Evolutionary conservation across 2,113 vertebrate species (phyloP), one percentile per base, ranked within the genome.

Genomic region (Montifringilla adamsi): DNA sequence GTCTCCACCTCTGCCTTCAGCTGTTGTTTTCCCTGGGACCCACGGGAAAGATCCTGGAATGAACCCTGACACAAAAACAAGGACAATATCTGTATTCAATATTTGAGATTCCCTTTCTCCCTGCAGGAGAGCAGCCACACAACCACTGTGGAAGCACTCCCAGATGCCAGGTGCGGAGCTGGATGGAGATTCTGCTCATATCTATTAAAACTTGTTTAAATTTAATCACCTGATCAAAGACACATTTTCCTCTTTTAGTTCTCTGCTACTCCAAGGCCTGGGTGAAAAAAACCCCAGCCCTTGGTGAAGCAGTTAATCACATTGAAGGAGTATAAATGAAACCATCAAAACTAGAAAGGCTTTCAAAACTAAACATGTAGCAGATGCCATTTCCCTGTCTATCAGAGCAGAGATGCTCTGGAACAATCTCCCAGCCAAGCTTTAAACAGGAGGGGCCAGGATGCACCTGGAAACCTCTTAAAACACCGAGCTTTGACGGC

Each of bases 271-370:
- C 93, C 75, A 96, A 89, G 76, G 76, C 62, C 58, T 87, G 52
- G 46, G 15, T 14, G 17, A 69, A 37, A 47, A 66, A 47, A 50
- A 0, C 2, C 76, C 73, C 81, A 70, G 28, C 39, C 43, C 47
- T 46, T 46, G 66, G 31, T 59, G 35, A 91, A 75, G 62, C 55
- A 81, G 78, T 93, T 94, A 93, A 93, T 97, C 85, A 89, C 20
- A 47, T 24, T 21, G 87, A 94, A 6, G 17, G 90, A 93, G 46
- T 75, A 86, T 49, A 60, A 95, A 90, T 66, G 27, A 73, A 97
- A 94, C 3, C 2, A 89, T 92, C 46, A 91, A 87, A 97, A 97
- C 81, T 39, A 96, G 95, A 93, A 90, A 89, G 46, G 19, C 16
- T 47, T 75, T 68, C 39, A 68, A 89, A 82, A 53, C 33, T 6